These are phyloP conservation scores for Rynchops niger DNA, from an alignment of 2,113 vertebrate species.

Conservation along the genomic window DNA sequence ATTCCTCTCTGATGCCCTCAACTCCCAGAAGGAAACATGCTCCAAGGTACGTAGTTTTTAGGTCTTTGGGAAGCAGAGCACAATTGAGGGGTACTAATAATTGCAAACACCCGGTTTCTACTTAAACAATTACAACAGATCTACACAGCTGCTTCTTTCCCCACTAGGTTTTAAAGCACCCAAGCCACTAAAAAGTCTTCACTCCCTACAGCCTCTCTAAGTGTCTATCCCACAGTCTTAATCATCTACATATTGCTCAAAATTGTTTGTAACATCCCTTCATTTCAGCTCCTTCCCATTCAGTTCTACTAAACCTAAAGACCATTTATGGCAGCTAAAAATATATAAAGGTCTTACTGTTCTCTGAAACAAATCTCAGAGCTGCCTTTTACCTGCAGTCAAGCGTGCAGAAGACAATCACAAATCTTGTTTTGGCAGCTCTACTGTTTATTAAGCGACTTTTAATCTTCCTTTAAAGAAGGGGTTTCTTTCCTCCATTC, in stretches of 20 bases:
- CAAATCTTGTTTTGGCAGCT: neutral
- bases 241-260: neutral
- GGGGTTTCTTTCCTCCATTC: neutral
- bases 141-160: neutral
- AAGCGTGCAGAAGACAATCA: neutral
- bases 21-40: neutral
- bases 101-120: neutral
- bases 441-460: constrained; percentile 4
- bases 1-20: neutral
- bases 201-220: neutral
- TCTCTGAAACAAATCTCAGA: neutral
- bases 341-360: neutral
- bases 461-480: neutral
- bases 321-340: neutral
- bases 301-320: neutral
- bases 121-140: neutral
- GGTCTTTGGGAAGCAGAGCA: neutral
- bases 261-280: neutral
- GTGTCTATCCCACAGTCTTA: neutral
- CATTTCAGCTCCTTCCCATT: neutral
- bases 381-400: constrained; percentile 14
- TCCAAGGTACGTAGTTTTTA: neutral
- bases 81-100: neutral
- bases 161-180: neutral
- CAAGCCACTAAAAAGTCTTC: neutral